Percentiles rank a stretch among this genome's conserved stretches.
Evolutionary conservation across 1,140 invertebrate species (phyloP).

Genomic region (Bicyclus anynana): DNA sequence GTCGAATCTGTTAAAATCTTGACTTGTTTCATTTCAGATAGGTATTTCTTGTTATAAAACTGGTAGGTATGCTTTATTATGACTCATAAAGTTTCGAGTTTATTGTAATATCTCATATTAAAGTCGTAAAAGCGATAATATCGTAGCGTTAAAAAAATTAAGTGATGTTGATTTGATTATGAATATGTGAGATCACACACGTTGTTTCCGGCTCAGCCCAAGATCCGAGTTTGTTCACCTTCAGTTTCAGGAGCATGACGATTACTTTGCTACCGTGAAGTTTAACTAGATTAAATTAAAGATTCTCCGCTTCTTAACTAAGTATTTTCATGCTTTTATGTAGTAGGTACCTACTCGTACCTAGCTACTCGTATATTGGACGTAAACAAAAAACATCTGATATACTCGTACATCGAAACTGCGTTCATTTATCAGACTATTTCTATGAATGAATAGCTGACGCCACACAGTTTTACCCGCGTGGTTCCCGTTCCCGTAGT

Average conservation of each 20-base stretch:
- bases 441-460: no score
- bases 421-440: no score
- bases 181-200: conserved; percentile 46
- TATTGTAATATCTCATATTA: conserved; percentile 43
- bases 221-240: background rate
- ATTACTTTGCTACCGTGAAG: no score
- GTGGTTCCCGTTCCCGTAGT: no score
- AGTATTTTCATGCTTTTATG: no score
- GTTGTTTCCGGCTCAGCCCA: conserved; percentile 42
- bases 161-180: conserved; percentile 9
- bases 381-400: no score
- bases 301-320: no score
- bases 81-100: conserved; percentile 33
- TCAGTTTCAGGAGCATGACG: background rate
- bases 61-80: conserved; percentile 19
- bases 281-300: no score
- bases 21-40: conserved; percentile 3
- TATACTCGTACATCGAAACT: no score
- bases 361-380: no score
- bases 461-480: no score
- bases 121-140: conserved; percentile 46
- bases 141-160: conserved; percentile 32
- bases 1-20: conserved; percentile 1
- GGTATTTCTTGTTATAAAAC: conserved; percentile 8
- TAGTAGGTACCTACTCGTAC: no score